Evolutionary conservation across 2,888 invertebrate genomes (phyloP).

Genomic region (Trissolcus japonicus): DNA sequence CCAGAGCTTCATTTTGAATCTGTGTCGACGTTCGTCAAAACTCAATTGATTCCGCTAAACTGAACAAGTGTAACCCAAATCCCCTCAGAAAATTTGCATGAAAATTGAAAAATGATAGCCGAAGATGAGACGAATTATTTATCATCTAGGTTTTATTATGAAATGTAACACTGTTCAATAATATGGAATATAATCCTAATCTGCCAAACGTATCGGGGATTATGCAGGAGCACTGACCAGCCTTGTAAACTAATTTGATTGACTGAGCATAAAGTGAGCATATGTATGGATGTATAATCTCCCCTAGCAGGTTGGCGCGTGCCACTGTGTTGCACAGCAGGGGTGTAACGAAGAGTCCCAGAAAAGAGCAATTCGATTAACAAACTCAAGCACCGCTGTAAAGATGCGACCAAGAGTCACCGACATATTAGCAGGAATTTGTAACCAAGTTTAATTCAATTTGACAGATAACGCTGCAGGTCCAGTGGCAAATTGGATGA

Average conservation of each 20-base stretch:
- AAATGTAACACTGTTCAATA: slow-evolving; percentile 29
- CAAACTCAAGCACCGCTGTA: slow-evolving; percentile 52
- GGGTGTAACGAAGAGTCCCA: slow-evolving; percentile 52
- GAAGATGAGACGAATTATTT: neutral
- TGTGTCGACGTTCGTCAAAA: too few relatives aligned
- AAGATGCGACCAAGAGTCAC: slow-evolving; percentile 30
- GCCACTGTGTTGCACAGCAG: slow-evolving; percentile 53
- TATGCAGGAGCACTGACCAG: slow-evolving; percentile 54
- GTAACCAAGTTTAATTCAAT: slow-evolving; percentile 17
- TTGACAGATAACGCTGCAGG: slow-evolving; percentile 3
- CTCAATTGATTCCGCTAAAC: too few relatives aligned
- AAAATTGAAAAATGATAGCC: slow-evolving; percentile 28
- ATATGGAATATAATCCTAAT: slow-evolving; percentile 47
- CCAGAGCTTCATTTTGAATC: too few relatives aligned
- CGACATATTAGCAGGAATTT: slow-evolving; percentile 29
- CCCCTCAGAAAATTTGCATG: neutral
- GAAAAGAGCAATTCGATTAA: slow-evolving; percentile 64
- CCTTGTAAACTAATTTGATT: slow-evolving; percentile 61
- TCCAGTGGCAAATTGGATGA: too few relatives aligned
- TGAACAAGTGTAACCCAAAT: neutral
- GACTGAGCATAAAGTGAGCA: slow-evolving; percentile 55
- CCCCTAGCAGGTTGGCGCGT: slow-evolving; percentile 61
- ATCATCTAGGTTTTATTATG: neutral
- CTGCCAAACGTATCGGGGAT: slow-evolving; percentile 42
- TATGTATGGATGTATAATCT: slow-evolving; percentile 49